Percentiles rank a stretch among this genome's conserved stretches.
Conservation (phyloP, 92 coral and sea anemone species). For the Phenganax marumi region DNA sequence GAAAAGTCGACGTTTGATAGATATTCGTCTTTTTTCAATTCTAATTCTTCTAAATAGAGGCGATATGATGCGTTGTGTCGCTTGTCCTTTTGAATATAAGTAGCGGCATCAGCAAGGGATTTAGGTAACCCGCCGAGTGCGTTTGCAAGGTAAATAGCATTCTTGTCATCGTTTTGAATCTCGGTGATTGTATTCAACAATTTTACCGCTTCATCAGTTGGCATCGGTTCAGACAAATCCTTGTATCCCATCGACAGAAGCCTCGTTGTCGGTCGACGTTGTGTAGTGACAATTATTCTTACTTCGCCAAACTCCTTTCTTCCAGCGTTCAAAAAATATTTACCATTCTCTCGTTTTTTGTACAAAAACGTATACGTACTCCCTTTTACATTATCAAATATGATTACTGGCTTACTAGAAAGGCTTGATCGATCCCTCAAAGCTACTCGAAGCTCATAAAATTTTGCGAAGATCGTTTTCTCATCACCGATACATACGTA, state of each 20-base stretch:
- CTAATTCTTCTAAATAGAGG: constrained; percentile 63
- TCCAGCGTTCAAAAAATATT: constrained; percentile 62
- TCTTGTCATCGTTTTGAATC: constrained; percentile 48
- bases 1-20: constrained; percentile 59
- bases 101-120: constrained; percentile 70
- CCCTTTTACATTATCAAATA: constrained; percentile 74
- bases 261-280: constrained; percentile 60
- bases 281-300: constrained; percentile 56
- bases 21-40: constrained; percentile 52
- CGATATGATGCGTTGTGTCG: constrained; percentile 56
- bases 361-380: constrained; percentile 50
- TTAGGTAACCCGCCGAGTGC: constrained; percentile 69
- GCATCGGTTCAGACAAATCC: constrained; percentile 70
- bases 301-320: constrained; percentile 55
- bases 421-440: constrained; percentile 50
- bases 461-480: constrained; percentile 46
- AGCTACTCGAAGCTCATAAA: constrained; percentile 57
- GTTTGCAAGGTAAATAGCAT: constrained; percentile 54
- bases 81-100: constrained; percentile 67
- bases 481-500: not conserved
- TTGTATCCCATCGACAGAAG: constrained; percentile 44
- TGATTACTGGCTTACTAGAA: constrained; percentile 64
- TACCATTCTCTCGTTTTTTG: constrained; percentile 38
- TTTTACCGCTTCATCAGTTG: constrained; percentile 52
- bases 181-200: constrained; percentile 60